Evolutionary conservation across 2,797 vertebrate species (phyloP), one percentile per base, ranked within the genome.

Genomic region (Syngnathus rostellatus): DNA sequence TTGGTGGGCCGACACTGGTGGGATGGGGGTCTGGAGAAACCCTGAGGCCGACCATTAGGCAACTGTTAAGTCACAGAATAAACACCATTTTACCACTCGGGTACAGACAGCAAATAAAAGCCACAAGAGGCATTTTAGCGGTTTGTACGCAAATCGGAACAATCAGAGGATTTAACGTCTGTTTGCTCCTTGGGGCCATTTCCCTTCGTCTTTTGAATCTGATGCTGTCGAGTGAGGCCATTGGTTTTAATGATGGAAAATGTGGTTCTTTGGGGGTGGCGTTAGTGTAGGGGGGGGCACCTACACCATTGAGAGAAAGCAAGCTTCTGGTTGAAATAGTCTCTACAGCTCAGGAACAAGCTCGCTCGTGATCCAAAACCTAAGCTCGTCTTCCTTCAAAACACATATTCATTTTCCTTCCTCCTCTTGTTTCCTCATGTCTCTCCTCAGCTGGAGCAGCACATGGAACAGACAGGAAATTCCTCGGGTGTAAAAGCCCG

Each of bases 401-500:
- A 48, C 43, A 48, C 8, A 19, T 38, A 8, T 38, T 63, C 68
- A 40, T 57, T 65, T 73, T 71, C 67, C 60, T 68, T 66, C 74
- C 62, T 68, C 50, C 54, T 54, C 61, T 37, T 65, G 54, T 61
- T 67, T 54, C 23, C 40, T 53, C 59, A 63, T 48, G 31, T 31
- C 45, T 68, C 62, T 65, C 60, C 21, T 60, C 57, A 68, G 70
- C 75, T 68, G 53, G 50, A 70, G 72, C 39, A 11, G 31, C 25
- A 37, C 31, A 58, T 63, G 59, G 67, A 51, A 58, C 71, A 58
- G 74, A 62, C 85, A 90, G 87, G 89, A 92, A 91, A 89, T 89
- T 88, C 87, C 84, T 87, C 70, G 76, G 78, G 75, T 86, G 79
- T 88, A 87, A 88, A 88, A 81, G 75, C 76, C 72, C 65, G 66